Percentiles rank a stretch among this genome's conserved stretches.
These are phyloP conservation scores for Vombatus ursinus DNA, from an alignment of 2,113 vertebrate species.

Conservation along the genomic window DNA sequence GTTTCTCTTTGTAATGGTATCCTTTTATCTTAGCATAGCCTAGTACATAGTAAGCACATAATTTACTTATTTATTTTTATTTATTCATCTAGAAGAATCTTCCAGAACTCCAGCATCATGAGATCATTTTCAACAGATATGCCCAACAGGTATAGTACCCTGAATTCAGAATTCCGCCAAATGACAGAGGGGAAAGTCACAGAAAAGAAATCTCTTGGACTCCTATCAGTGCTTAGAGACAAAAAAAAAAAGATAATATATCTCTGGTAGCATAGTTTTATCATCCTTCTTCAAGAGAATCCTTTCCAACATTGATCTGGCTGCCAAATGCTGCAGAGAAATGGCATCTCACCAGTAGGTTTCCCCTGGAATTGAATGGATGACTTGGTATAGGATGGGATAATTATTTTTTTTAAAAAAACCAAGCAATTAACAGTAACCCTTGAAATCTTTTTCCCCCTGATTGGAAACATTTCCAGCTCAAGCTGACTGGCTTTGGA, in stretches of 20 bases:
- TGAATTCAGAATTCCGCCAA: neutral
- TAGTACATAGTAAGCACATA: neutral
- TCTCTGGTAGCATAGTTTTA: conserved; percentile 30
- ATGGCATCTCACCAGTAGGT: neutral
- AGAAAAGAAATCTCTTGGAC: conserved; percentile 2
- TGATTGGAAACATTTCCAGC: conserved; percentile 62
- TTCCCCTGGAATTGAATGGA: conserved; percentile 35
- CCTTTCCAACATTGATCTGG: conserved; percentile 64
- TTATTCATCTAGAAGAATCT: conserved; percentile 77
- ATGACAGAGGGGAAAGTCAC: neutral
- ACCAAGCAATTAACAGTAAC: conserved; percentile 74
- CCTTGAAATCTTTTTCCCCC: conserved; percentile 68
- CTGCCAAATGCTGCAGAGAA: conserved; percentile 60
- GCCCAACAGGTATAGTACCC: conserved; percentile 79
- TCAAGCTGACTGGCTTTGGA: conserved; percentile 72
- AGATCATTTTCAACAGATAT: conserved; percentile 77
- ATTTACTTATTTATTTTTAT: conserved; percentile 63
- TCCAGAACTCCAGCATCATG: conserved; percentile 61
- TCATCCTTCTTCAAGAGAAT: conserved; percentile 28
- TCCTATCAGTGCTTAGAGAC: conserved; percentile 52
- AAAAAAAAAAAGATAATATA: neutral
- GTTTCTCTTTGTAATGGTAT: neutral
- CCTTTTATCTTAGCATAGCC: neutral
- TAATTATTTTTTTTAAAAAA: conserved; percentile 35
- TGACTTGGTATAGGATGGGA: conserved; percentile 41